Percentiles rank a stretch among this genome's conserved stretches.
phyloP scores from a whole-genome alignment of 2,888 invertebrate genomes.

The Stenotaenia linearis region DNA sequence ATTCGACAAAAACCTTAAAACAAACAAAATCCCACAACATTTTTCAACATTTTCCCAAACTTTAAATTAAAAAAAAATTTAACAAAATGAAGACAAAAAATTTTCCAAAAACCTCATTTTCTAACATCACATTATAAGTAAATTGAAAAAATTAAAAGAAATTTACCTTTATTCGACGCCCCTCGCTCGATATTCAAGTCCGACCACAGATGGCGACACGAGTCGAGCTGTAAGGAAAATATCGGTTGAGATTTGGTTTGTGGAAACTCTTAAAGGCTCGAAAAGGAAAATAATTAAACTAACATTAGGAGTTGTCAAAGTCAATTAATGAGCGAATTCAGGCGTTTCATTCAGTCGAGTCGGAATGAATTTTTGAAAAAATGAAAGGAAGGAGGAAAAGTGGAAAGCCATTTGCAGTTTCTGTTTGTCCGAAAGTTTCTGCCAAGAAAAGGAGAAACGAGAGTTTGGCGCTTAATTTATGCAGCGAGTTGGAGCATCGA shows the following conservation, averaged over 20 bases:
- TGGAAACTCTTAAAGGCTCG: neutral
- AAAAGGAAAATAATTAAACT: neutral
- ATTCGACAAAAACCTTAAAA: neutral
- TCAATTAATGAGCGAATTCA: neutral
- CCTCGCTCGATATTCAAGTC: too few species aligned
- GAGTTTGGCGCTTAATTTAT: neutral
- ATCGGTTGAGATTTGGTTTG: neutral
- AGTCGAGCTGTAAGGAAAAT: neutral
- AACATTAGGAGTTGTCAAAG: neutral
- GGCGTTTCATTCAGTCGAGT: neutral
- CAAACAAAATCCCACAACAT: neutral
- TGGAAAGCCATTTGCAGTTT: neutral
- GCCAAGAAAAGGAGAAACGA: neutral
- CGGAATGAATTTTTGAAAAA: neutral
- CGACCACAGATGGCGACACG: neutral
- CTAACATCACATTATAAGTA: too few species aligned
- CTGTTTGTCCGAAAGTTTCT: conserved; percentile 1
- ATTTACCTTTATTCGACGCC: too few species aligned
- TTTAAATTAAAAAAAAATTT: too few species aligned
- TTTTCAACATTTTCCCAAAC: neutral
- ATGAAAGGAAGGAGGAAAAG: neutral
- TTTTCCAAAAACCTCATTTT: too few species aligned
- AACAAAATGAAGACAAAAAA: too few species aligned
- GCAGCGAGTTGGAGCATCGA: conserved; percentile 12
- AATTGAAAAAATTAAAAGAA: too few species aligned